Percentiles rank a stretch among this genome's conserved stretches.
phyloP scores from a whole-genome alignment of 2,888 invertebrate species.

The Harpagoxenus sublaevis region DNA sequence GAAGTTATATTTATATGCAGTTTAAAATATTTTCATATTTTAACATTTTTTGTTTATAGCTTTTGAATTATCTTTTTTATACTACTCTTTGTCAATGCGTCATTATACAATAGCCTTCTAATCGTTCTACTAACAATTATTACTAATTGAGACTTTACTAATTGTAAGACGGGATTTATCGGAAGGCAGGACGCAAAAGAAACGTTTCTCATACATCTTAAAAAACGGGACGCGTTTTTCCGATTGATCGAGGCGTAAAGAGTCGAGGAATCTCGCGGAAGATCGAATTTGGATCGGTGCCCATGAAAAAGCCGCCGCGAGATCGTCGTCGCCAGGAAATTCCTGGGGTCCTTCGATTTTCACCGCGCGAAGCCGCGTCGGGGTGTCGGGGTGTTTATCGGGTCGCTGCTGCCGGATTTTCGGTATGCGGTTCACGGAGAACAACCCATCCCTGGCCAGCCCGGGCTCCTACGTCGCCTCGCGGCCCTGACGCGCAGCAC shows the following conservation, averaged over 20 bases:
- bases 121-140: neutral
- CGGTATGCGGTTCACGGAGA: conserved; percentile 79
- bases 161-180: neutral
- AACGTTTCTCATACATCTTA: conserved; percentile 32
- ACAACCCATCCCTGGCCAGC: conserved; percentile 64
- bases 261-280: conserved; percentile 40
- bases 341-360: conserved; percentile 66
- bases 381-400: conserved; percentile 78
- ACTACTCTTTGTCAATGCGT: neutral
- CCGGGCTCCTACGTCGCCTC: conserved; percentile 60
- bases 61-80: neutral
- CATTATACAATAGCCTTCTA: neutral
- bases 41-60: too few relatives aligned
- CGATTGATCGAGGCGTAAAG: conserved; percentile 10
- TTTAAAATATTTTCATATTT: too few relatives aligned
- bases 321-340: conserved; percentile 64
- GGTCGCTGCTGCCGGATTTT: conserved; percentile 62
- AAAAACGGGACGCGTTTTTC: conserved; percentile 17
- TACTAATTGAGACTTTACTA: neutral
- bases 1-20: too few relatives aligned
- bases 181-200: neutral
- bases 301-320: conserved; percentile 74
- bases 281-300: conserved; percentile 75
- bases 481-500: conserved; percentile 68
- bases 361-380: conserved; percentile 59